phyloP scores from a whole-genome alignment of 2,113 vertebrate species.

The Argyrosomus japonicus region DNA sequence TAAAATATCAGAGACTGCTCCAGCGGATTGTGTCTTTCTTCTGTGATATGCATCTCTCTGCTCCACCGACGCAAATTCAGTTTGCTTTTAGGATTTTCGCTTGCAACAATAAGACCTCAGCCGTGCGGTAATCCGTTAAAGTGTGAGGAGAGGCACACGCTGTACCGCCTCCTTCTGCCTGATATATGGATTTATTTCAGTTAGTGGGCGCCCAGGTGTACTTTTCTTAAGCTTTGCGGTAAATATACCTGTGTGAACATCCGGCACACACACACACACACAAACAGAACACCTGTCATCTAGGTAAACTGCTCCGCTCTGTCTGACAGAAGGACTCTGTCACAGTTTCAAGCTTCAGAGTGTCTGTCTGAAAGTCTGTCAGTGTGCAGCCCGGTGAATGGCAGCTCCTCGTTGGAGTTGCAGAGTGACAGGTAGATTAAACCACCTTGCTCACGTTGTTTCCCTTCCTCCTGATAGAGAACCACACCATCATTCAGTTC shows the following conservation, averaged over 20 bases:
- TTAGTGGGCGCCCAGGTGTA: slow-evolving; percentile 30
- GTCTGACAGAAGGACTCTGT: slow-evolving; percentile 61
- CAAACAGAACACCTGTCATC: slow-evolving; percentile 49
- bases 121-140: slow-evolving; percentile 30
- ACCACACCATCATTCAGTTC: slow-evolving; percentile 10
- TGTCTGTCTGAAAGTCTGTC: slow-evolving; percentile 48
- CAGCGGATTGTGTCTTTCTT: slow-evolving; percentile 11
- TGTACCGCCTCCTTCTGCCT: slow-evolving; percentile 15
- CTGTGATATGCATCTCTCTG: slow-evolving; percentile 20
- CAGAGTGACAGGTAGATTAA: slow-evolving; percentile 58
- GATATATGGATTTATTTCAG: slow-evolving; percentile 51
- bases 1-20: neutral
- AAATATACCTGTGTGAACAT: slow-evolving; percentile 47
- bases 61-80: neutral
- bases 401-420: slow-evolving; percentile 50
- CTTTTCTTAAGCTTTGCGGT: slow-evolving; percentile 37
- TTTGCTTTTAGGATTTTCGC: slow-evolving; percentile 27
- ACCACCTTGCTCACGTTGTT: slow-evolving; percentile 27
- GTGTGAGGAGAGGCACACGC: neutral
- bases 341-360: slow-evolving; percentile 49
- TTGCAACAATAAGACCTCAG: slow-evolving; percentile 26
- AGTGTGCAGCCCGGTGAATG: slow-evolving; percentile 47
- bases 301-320: slow-evolving; percentile 50
- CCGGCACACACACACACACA: slow-evolving; percentile 10
- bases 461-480: slow-evolving; percentile 24